Evolutionary conservation across 2,888 invertebrate species (phyloP), one percentile per base, ranked within the genome.

Genomic region (Leptinotarsa haldemani): DNA sequence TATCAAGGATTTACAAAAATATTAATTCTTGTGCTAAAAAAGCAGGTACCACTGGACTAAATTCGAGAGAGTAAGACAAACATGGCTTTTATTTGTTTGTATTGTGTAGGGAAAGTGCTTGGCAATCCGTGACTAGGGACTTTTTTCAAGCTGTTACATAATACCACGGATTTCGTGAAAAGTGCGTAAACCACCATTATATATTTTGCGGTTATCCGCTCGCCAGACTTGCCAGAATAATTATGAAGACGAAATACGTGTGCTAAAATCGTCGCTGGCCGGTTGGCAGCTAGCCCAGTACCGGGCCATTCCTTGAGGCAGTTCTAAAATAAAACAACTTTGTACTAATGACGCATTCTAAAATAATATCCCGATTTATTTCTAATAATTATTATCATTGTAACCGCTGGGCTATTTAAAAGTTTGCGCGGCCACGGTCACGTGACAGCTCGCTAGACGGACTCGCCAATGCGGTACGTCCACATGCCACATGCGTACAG

Each of bases 221-320:
- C 56, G 30, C 12, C 58, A 70, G 52, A 90, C 90, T 90, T 93
- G 93, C 93, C 93, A 93, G 93, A 93, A 93, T 92, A 92, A 93
- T 93, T 92, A 92, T 91, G 91, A 92, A 92, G 91, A 90, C 90
- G 90, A 75, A 75, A 78, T 56, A 56, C 77, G 79, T 86, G 89
- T 89, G 89, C 90, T 90, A 90, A 90, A 90, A 89, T 86, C 88
- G 89, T 92, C 85, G 87, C 86, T 86, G 79, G 82, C 78, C 76
- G 77, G 89, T 83, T 84, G 83, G 83, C 83, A 82, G 64, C 70
- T 53, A 71, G 81, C 83, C 84, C 83, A 89, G 87, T 90, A 89
- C 90, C 84, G 89, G 90, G 90, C 89, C 88, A 79, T 81, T 81
- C 79, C 79, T 71, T 65, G 69, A 70, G 74, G 77, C 76, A 65